Evolutionary conservation across 2,113 vertebrate genomes (phyloP), one percentile per base, ranked within the genome.

Genomic region (Notarius quadriscutis): DNA sequence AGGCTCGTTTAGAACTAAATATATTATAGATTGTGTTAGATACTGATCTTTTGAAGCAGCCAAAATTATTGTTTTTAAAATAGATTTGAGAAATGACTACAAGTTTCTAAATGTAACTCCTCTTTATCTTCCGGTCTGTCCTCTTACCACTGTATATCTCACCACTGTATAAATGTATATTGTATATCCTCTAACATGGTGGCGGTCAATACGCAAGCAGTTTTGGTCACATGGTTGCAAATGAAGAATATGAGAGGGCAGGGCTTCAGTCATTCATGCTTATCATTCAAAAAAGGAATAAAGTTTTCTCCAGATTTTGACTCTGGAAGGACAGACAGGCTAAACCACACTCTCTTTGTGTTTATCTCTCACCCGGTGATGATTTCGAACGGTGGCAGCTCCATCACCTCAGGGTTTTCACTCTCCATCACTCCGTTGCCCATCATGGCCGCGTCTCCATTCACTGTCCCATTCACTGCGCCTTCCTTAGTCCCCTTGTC

Each of bases 341-440:
- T 11, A 7, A 17, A 25, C 3, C 14, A 30, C 25, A 0, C 5
- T 48, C 77, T 27, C 25, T 27, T 3, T 27, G 72, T 63, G 17
- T 25, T 11, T 27, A 5, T 17, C 27, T 93, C 96, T 94, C 93
- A 98, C 98, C 97, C 97, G 18, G 94, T 93, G 84, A 98, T 96
- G 69, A 98, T 97, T 92, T 99, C 97, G 87, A 98, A 99, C 0
- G 97, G 97, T 0, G 97, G 97, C 86, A 98, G 93, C 57, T 97
- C 96, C 77, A 95, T 92, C 17, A 89, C 90, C 58, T 95, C 94
- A 5, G 55, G 80, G 7, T 15, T 93, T 88, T 91, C 86, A 87
- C 90, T 89, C 50, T 88, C n/a, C 41, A 51, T 18, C 41, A 74
- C 69, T 72, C 81, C 77, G 1, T 78, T 82, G 71, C 11, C 75